phyloP scores from a whole-genome alignment of 2,797 vertebrate genomes.

The Scleropages formosus region DNA sequence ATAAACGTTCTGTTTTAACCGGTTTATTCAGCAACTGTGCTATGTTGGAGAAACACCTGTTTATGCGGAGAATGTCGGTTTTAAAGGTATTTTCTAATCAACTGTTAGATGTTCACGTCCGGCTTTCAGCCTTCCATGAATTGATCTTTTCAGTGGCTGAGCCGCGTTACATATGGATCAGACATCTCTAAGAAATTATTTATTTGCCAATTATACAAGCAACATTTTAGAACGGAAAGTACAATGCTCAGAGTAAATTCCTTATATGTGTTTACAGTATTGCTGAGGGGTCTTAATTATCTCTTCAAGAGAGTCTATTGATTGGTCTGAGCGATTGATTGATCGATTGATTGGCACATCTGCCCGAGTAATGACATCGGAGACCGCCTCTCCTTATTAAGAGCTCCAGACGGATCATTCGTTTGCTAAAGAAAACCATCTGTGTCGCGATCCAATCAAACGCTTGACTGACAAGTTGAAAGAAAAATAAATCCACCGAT shows the following conservation, averaged over 20 bases:
- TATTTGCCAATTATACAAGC: no score
- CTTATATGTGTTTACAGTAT: no score
- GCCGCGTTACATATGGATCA: no score
- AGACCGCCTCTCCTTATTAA: slow-evolving; percentile 41
- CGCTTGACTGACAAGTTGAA: not conserved
- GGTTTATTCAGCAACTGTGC: slow-evolving; percentile 66
- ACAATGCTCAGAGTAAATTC: no score
- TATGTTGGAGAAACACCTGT: slow-evolving; percentile 73
- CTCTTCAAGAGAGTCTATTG: not conserved
- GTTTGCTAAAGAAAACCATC: slow-evolving; percentile 8
- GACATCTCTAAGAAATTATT: no score
- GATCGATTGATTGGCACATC: slow-evolving; percentile 26
- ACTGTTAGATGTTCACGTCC: slow-evolving; percentile 37
- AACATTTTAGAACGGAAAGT: no score
- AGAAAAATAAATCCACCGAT: not conserved
- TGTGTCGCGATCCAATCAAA: not conserved
- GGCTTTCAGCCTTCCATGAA: no score
- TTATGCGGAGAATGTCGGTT: slow-evolving; percentile 53
- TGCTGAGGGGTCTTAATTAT: not conserved
- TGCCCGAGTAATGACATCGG: slow-evolving; percentile 18
- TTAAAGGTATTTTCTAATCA: slow-evolving; percentile 48
- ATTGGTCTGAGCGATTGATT: not conserved
- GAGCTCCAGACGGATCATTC: slow-evolving; percentile 26
- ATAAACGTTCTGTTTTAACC: slow-evolving; percentile 55
- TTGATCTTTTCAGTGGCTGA: not conserved